phyloP scores from a whole-genome alignment of 2,113 vertebrate species.

The Delphinus delphis region DNA sequence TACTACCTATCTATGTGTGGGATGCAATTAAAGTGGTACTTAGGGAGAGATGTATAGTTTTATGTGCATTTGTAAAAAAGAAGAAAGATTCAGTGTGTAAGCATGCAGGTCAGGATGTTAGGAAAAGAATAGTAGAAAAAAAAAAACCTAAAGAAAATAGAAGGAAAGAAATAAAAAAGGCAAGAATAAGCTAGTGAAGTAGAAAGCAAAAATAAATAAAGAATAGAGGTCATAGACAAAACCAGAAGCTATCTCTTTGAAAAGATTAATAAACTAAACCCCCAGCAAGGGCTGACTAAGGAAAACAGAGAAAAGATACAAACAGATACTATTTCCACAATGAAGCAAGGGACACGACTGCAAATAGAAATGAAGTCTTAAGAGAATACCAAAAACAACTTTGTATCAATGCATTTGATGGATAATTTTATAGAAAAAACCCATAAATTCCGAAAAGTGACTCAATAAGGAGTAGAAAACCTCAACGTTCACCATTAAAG shows the following conservation, averaged over 20 bases:
- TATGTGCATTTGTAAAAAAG: background rate
- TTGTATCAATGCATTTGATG: background rate
- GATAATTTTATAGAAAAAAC: conserved; percentile 8
- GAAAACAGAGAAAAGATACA: background rate
- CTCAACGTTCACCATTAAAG: background rate
- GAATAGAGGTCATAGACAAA: background rate
- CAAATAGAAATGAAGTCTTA: background rate
- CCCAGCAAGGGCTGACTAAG: background rate
- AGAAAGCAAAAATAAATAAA: background rate
- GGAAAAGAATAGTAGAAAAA: background rate
- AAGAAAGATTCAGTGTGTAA: background rate
- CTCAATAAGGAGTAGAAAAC: background rate
- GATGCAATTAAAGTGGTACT: background rate
- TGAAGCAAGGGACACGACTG: background rate
- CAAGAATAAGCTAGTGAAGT: background rate
- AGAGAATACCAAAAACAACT: background rate
- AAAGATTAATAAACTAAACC: background rate
- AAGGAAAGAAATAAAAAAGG: background rate
- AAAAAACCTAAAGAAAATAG: background rate
- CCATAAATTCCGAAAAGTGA: background rate
- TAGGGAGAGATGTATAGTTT: background rate
- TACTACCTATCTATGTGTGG: conserved; percentile 27
- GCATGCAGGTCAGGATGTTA: background rate
- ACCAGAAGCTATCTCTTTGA: background rate
- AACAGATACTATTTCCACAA: background rate